Conservation (phyloP, 2,797 vertebrate genomes). For the Phaenicophaeus curvirostris region DNA sequence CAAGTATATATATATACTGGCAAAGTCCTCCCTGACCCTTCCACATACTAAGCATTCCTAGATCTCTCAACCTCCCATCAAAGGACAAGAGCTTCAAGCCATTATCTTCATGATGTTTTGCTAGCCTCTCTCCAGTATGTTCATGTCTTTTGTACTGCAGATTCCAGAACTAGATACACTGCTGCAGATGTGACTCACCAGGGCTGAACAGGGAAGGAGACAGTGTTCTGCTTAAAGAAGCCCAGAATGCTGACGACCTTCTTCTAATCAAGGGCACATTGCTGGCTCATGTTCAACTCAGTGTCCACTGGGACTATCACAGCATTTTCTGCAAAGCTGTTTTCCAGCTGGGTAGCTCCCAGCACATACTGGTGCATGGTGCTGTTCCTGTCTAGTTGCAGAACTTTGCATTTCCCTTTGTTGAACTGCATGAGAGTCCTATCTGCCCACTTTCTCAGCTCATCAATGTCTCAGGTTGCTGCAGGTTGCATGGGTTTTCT, state of each 20-base stretch:
- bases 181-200: neutral
- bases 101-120: neutral
- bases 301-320: neutral
- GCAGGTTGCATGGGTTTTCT: neutral
- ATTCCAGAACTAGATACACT: neutral
- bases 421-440: neutral
- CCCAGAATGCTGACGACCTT: too few species aligned
- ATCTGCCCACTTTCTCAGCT: neutral
- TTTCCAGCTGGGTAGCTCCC: neutral
- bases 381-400: neutral
- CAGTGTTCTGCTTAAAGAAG: neutral
- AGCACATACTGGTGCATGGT: neutral
- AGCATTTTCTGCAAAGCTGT: neutral
- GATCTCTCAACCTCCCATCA: neutral
- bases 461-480: neutral
- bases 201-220: neutral
- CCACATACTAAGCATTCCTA: neutral
- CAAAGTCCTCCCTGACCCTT: neutral
- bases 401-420: neutral
- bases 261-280: neutral
- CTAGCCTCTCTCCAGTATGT: neutral
- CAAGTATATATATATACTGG: neutral
- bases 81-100: neutral
- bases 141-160: neutral
- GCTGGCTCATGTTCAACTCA: neutral